These are phyloP conservation scores for Phrynocephalus versicolor DNA, from an alignment of 2,113 vertebrate genomes.

Conservation along the genomic window DNA sequence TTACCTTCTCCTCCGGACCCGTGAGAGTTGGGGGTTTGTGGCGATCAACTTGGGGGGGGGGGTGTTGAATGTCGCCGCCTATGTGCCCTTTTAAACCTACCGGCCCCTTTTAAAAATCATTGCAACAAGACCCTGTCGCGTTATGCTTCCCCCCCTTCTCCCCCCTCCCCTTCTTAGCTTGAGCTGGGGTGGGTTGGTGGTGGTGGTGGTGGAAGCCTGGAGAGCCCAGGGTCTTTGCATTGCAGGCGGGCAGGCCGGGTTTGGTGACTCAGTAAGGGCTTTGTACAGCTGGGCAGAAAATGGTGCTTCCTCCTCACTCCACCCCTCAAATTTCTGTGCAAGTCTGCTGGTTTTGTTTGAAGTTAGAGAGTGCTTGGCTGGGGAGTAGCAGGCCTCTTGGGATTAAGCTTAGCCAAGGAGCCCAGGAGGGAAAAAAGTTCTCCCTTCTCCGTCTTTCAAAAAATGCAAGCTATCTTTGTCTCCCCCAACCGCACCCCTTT, in stretches of 20 bases:
- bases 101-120: not conserved
- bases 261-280: conserved; percentile 61
- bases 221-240: conserved; percentile 60
- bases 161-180: not conserved
- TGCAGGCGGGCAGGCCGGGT: not conserved
- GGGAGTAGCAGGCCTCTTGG: not conserved
- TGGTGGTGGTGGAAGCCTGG: not conserved
- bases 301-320: conserved; percentile 31
- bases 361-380: conserved; percentile 65
- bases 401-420: not conserved
- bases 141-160: not conserved
- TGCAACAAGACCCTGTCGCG: not conserved
- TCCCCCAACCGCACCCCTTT: not conserved
- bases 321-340: conserved; percentile 61
- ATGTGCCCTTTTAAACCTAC: not conserved
- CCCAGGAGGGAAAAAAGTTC: not conserved
- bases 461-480: not conserved
- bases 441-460: not conserved
- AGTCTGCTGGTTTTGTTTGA: conserved; percentile 67
- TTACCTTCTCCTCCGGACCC: not conserved
- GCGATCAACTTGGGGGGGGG: not conserved
- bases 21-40: not conserved
- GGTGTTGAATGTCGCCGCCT: not conserved
- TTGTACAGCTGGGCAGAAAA: conserved; percentile 70
- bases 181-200: fast-evolving